Base-by-base conservation (phyloP, 2,113 vertebrate species). In the Monarcha castaneiventris region DNA sequence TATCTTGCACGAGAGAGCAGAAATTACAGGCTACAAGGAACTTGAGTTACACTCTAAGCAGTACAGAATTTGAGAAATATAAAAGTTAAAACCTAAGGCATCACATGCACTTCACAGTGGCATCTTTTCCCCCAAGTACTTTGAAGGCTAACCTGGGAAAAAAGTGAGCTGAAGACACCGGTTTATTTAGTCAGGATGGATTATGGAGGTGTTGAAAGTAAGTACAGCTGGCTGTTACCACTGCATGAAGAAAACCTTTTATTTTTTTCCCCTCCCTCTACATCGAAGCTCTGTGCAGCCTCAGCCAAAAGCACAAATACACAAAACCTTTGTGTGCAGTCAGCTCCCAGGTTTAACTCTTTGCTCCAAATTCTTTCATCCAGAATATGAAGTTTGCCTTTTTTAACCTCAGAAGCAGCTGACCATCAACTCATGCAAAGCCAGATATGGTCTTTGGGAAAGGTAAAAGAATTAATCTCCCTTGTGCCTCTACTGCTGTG, bases 221-320 rank as follows among this genome's bases (percentile, higher is more conserved):
- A 89, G n/a, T 54, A n/a, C 49, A 73, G 27, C 30, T 85, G 55
- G 33, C 54, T 87, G 15, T 68, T 66, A 73, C 41, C 19, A n/a
- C 32, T 68, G 19, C 0, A 0, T 69, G 32, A 79, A 52, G 51
- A 77, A 85, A 90, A 2, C 3, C 27, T 48, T 10, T 30, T 35
- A 8, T 30, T 55, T 27, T 20, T 52, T 68, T 7, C 4, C 19
- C 6, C 25, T 22, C 8, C 12, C 9, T 68, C 25, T 68, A 6
- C n/a, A 6, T 0, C 33, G 51, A 66, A 86, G 23, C 29, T 55
- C 35, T 43, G 8, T 56, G 16, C 37, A n/a, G 19, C 52, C 20
- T 84, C 54, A 89, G 33, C 56, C 49, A 58, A 54, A 76, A 59
- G 56, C 44, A 58, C 37, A 78, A 56, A 84, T 82, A 23, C 10